These are phyloP conservation scores for Tringa solitaria DNA, from an alignment of 2,113 vertebrate genomes.

Conservation along the genomic window DNA sequence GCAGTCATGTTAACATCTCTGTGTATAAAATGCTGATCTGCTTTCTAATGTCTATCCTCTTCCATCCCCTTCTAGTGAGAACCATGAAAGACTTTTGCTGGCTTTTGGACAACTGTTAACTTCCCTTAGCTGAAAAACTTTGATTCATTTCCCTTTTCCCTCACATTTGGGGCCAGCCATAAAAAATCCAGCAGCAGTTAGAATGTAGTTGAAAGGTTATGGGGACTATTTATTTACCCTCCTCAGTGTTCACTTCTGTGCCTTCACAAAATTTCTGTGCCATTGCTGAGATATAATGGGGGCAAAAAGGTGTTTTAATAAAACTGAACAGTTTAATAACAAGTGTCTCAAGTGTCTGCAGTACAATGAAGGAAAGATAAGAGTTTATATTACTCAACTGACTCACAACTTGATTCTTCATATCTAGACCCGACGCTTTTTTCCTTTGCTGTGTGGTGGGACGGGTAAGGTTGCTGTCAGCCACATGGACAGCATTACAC, in stretches of 20 bases:
- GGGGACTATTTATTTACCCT: background rate
- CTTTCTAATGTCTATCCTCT: background rate
- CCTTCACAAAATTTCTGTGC: background rate
- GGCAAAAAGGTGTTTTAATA: background rate
- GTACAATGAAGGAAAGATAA: background rate
- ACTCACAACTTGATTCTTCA: background rate
- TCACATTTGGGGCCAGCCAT: background rate
- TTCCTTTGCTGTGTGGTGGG: background rate
- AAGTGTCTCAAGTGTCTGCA: background rate
- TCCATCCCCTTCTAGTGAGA: background rate
- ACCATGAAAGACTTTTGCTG: background rate
- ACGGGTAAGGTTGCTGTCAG: background rate
- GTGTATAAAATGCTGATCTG: background rate
- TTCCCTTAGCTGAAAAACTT: background rate
- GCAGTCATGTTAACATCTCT: background rate
- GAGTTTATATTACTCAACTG: background rate
- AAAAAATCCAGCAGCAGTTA: background rate
- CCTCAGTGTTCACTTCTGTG: background rate
- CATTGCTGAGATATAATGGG: background rate
- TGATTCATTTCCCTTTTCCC: background rate
- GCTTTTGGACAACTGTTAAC: background rate
- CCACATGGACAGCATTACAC: background rate
- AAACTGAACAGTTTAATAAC: background rate
- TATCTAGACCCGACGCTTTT: accelerated
- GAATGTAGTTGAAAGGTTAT: background rate